Conservation (phyloP, 2,797 vertebrate genomes). For the Eupleurogrammus muticus region DNA sequence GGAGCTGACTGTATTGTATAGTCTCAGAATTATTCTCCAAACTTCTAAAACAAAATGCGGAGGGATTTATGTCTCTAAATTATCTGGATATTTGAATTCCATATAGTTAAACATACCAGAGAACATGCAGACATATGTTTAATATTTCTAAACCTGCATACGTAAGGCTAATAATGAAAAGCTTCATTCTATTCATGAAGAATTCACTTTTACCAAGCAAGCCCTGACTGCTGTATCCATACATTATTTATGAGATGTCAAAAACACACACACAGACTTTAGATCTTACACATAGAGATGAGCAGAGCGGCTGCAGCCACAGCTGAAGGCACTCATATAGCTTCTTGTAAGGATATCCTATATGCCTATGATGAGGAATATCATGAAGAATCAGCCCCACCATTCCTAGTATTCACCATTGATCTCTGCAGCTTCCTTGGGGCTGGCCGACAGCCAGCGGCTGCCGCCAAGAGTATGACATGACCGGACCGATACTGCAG, state of each 20-base stretch:
- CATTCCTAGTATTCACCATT: background rate
- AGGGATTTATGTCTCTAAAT: too few species aligned
- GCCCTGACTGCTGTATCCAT: constrained; percentile 38
- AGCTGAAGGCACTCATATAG: background rate
- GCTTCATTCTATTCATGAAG: constrained; percentile 12
- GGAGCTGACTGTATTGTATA: background rate
- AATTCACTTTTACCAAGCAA: constrained; percentile 28
- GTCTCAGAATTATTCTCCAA: too few species aligned
- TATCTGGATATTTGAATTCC: too few species aligned
- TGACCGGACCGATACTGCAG: constrained; percentile 34
- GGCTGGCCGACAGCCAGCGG: constrained; percentile 46
- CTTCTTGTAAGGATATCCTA: background rate
- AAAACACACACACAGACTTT: constrained; percentile 24
- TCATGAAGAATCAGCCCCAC: background rate
- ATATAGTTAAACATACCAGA: background rate
- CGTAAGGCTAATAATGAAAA: constrained; percentile 6
- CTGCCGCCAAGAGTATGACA: constrained; percentile 30
- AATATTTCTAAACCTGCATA: background rate
- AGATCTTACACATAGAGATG: background rate
- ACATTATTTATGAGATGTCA: constrained; percentile 45
- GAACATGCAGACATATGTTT: background rate
- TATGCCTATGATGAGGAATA: background rate
- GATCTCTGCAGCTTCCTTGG: constrained; percentile 23
- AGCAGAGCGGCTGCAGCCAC: background rate
- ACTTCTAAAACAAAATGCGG: too few species aligned